Base-by-base conservation (phyloP, 2,113 vertebrate genomes). In the Salminus brasiliensis region DNA sequence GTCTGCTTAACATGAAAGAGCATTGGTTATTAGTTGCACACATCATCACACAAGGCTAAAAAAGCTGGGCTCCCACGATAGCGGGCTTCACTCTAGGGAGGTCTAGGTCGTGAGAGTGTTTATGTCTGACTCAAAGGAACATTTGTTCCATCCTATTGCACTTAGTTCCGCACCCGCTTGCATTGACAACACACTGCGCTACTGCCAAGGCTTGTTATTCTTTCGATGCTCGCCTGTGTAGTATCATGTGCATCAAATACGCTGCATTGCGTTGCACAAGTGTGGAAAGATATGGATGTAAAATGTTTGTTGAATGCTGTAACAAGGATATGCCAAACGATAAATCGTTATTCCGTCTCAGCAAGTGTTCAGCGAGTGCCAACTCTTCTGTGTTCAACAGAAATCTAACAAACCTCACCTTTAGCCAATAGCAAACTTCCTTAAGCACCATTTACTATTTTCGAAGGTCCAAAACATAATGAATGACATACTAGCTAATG, bases 61-160 rank as follows among this genome's bases (percentile, higher is more conserved):
- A 10, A 32, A 25, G 43, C 43, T 25, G 29, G 49, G 43, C 59
- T 73, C 78, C 60, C 59, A 66, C 53, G 53, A 60, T 79, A 55
- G 69, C 45, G 21, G 36, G 30, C 70, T 43, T 66, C 59, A 73
- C 45, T 72, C 43, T 63, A 21, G 77, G 68, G 77, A 79, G 59
- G 77, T 53, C 77, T 53, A 57, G 78, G 69, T 73, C 69, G 27
- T 79, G 78, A 72, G 78, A 79, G 59, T 79, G 78, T 79, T 79
- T 79, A 79, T 29, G 59, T 79, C 70, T 79, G 78, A 43, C 45
- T 73, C 72, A 65, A 60, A n/a, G 36, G 59, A 72, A 66, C 78
- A 79, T 79, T 73, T 39, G 69, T 73, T 73, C 59, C 36, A 55
- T 71, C 36, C 59, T 72, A 55, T 72, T 70, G 39, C 76, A 27